Conservation (phyloP, 2,113 vertebrate genomes). For the Pterocles gutturalis region DNA sequence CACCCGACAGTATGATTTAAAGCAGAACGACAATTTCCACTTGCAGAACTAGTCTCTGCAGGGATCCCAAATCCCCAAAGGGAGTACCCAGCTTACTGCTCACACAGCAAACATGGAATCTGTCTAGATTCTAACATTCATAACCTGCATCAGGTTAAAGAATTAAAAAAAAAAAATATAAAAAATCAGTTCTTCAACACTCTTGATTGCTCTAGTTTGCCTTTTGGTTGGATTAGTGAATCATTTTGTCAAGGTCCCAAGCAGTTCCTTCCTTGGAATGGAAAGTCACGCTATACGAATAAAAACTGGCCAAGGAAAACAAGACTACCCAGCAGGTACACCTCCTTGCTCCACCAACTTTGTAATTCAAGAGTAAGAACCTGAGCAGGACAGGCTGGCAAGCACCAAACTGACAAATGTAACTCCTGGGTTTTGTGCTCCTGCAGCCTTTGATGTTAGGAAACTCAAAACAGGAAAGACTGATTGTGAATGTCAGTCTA, state of each 20-base stretch:
- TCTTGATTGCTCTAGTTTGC: background rate
- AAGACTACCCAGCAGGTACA: background rate
- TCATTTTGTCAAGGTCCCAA: background rate
- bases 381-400: background rate
- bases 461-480: background rate
- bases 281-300: background rate
- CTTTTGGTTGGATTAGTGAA: background rate
- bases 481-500: background rate
- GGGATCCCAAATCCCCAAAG: background rate
- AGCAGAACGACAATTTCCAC: background rate
- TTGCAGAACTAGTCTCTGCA: background rate
- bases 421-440: background rate
- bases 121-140: background rate
- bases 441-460: background rate
- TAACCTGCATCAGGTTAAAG: background rate
- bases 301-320: background rate
- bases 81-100: background rate
- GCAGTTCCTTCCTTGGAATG: background rate
- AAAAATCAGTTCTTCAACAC: background rate
- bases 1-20: background rate
- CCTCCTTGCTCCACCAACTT: background rate
- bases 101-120: accelerated
- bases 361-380: background rate
- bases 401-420: background rate
- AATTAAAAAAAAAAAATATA: background rate